Conservation (phyloP, 2,113 vertebrate species). For the Pachypanchax playfairii region DNA sequence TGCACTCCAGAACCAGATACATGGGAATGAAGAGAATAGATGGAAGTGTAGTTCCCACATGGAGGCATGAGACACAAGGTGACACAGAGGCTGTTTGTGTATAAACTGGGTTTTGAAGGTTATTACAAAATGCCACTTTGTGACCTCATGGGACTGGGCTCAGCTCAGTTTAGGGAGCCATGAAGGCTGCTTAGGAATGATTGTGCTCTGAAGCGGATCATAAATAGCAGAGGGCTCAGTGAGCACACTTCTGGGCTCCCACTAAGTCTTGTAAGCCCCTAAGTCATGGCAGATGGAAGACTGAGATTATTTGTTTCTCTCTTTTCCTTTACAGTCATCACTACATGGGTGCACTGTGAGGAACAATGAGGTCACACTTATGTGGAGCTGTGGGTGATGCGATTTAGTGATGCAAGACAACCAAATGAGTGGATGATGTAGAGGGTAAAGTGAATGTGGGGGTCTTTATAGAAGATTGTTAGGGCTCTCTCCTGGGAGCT, state of each 20-base stretch:
- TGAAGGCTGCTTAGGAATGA: slow-evolving; percentile 39
- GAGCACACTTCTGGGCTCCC: slow-evolving; percentile 53
- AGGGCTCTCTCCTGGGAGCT: slow-evolving; percentile 58
- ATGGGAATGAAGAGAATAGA: slow-evolving; percentile 38
- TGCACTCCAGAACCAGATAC: slow-evolving; percentile 55
- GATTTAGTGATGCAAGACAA: slow-evolving; percentile 53
- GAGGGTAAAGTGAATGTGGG: slow-evolving; percentile 33
- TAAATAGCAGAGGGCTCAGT: slow-evolving; percentile 58
- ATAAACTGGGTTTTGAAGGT: slow-evolving; percentile 58
- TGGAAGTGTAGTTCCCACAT: slow-evolving; percentile 63
- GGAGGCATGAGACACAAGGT: slow-evolving; percentile 58
- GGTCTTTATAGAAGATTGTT: slow-evolving; percentile 45
- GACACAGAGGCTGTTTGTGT: slow-evolving; percentile 48
- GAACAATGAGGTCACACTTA: slow-evolving; percentile 59
- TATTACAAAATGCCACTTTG: slow-evolving; percentile 64
- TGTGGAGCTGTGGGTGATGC: slow-evolving; percentile 40
- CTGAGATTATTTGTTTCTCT: slow-evolving; percentile 48
- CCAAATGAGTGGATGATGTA: slow-evolving; percentile 24
- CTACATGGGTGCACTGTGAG: slow-evolving; percentile 46
- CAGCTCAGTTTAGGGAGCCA: slow-evolving; percentile 49
- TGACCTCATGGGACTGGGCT: slow-evolving; percentile 55
- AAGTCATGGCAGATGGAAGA: slow-evolving; percentile 54
- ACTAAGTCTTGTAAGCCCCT: slow-evolving; percentile 52
- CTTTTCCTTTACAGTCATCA: slow-evolving; percentile 47
- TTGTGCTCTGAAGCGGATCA: slow-evolving; percentile 45